Evolutionary conservation across 2,888 invertebrate species (phyloP).

Genomic region (Bursaphelenchus okinawaensis): DNA sequence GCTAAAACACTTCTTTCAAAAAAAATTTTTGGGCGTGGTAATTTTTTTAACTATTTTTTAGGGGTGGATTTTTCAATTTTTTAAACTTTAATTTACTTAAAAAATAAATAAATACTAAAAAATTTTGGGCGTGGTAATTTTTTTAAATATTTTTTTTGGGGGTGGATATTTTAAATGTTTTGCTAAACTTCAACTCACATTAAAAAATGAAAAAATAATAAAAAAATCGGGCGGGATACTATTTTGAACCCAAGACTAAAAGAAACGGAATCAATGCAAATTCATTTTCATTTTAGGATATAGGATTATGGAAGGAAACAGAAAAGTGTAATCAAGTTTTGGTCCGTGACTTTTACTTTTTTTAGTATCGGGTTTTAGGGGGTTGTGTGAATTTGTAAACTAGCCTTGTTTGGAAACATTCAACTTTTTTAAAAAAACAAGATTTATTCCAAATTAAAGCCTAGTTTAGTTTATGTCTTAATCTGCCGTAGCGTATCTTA

Average conservation of each 20-base stretch:
- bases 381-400: background rate
- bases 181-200: background rate
- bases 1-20: no score
- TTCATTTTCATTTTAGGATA: background rate
- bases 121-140: background rate
- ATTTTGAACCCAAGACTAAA: background rate
- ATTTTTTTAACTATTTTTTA: background rate
- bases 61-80: background rate
- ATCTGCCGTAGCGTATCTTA: no score
- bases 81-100: background rate
- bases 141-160: background rate
- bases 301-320: background rate
- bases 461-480: no score
- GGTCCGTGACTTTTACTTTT: background rate
- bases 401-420: no score
- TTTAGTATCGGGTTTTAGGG: background rate
- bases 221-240: background rate
- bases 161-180: no score
- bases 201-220: background rate
- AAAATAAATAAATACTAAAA: background rate
- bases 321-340: background rate
- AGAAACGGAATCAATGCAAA: background rate
- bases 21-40: no score
- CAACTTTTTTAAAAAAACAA: no score
- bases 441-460: no score